Base-by-base conservation (phyloP, 2,888 invertebrate genomes). In the Scaptomyza cyrtandrae region DNA sequence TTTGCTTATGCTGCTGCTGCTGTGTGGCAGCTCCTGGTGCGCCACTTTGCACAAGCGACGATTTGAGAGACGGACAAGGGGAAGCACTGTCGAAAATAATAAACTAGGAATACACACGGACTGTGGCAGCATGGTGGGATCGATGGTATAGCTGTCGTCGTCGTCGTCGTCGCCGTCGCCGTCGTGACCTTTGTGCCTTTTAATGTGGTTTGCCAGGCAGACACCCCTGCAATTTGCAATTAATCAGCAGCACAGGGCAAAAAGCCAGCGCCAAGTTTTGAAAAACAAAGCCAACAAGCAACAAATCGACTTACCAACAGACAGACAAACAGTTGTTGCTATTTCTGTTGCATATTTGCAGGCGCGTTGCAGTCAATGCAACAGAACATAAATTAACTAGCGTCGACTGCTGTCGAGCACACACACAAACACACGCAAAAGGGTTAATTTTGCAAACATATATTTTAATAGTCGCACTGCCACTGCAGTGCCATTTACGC, bases 161-260 rank as follows among this genome's bases (percentile, higher is more conserved):
- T 46, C 35, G 46, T 48, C 60, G 72, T 55, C 69, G 70, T 43
- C 35, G 46, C 45, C 63, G 72, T 55, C 69, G 70, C 75, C 65
- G 71, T 66, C 84, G 86, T 84, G 83, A 83, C 86, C 83, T 82
- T 82, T 72, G 69, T 77, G 80, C 82, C 82, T 80, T 82, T 86
- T 83, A 82, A 83, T 83, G 82, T 76, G 84, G 86, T 80, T 80
- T 83, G 80, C 80, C 76, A 46, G 78, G 75, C 74, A 80, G 82
- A 83, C 86, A 86, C 86, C 83, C 83, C 84, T 60, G 79, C 86
- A 83, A 83, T 83, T 83, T 83, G 83, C 83, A 86, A 83, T 86
- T 83, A 83, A 83, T 83, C 83, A 83, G 83, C 83, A 78, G 41
- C 39, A 80, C 68, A 84, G 78, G 74, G 71, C 80, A 72, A 66